phyloP scores from a whole-genome alignment of 2,888 invertebrate genomes.

The Tetragnatha montana region DNA sequence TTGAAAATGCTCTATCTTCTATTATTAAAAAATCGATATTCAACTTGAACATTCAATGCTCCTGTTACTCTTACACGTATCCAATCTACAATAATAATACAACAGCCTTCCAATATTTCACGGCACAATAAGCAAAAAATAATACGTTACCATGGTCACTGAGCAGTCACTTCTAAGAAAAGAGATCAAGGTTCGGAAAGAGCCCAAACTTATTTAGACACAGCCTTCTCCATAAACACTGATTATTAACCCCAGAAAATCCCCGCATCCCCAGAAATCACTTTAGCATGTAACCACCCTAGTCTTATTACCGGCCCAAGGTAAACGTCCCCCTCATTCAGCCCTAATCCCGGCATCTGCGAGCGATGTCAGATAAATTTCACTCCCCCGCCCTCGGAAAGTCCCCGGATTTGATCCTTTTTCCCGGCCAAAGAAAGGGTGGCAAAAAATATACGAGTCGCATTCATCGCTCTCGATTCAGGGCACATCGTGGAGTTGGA shows the following conservation, averaged over 20 bases:
- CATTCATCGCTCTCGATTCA: constrained; percentile 11
- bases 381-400: not conserved
- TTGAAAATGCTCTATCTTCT: too few relatives aligned
- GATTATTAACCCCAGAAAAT: not conserved
- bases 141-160: too few relatives aligned
- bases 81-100: too few relatives aligned
- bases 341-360: not conserved
- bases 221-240: not conserved
- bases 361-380: constrained; percentile 25
- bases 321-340: constrained; percentile 9
- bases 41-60: too few relatives aligned
- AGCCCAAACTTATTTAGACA: not conserved
- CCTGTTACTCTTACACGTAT: too few relatives aligned
- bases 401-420: not conserved
- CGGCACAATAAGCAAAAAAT: too few relatives aligned
- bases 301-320: not conserved
- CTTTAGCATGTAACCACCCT: not conserved
- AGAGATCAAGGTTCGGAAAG: not conserved
- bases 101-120: too few relatives aligned
- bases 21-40: too few relatives aligned
- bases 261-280: not conserved
- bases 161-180: not conserved
- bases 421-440: not conserved
- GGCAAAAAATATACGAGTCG: not conserved
- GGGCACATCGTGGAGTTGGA: too few relatives aligned